phyloP scores from a whole-genome alignment of 2,113 vertebrate genomes.

The Pithys albifrons region DNA sequence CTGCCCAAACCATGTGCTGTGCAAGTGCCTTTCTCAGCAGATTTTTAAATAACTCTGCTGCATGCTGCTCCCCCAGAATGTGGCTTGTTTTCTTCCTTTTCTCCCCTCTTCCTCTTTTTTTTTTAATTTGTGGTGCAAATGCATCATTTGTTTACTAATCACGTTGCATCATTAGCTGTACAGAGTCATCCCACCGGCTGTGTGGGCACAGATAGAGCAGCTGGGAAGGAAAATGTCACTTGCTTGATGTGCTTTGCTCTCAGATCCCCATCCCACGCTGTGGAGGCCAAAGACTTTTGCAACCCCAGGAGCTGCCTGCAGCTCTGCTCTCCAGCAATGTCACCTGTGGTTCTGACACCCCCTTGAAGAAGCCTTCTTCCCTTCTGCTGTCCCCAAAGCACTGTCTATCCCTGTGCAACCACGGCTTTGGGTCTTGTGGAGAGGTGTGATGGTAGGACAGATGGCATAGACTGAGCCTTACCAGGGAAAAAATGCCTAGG shows the following conservation, averaged over 20 bases:
- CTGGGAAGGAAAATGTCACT: background rate
- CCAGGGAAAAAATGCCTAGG: background rate
- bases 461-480: background rate
- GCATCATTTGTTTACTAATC: constrained; percentile 39
- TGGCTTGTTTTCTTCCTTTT: background rate
- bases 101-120: background rate
- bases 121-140: background rate
- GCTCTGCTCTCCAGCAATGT: background rate
- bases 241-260: background rate
- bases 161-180: background rate
- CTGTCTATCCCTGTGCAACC: background rate
- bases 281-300: background rate
- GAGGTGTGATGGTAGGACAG: constrained; percentile 36
- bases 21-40: constrained; percentile 58
- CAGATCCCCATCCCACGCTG: background rate
- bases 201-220: background rate
- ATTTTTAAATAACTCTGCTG: constrained; percentile 37
- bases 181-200: background rate
- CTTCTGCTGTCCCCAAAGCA: background rate
- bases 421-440: background rate
- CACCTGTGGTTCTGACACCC: background rate
- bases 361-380: background rate
- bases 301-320: background rate
- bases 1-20: constrained; percentile 29
- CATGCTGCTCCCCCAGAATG: background rate